Percentiles rank a stretch among this genome's conserved stretches.
Evolutionary conservation across 1,140 invertebrate genomes (phyloP).

Genomic region (Drosophila elegans): DNA sequence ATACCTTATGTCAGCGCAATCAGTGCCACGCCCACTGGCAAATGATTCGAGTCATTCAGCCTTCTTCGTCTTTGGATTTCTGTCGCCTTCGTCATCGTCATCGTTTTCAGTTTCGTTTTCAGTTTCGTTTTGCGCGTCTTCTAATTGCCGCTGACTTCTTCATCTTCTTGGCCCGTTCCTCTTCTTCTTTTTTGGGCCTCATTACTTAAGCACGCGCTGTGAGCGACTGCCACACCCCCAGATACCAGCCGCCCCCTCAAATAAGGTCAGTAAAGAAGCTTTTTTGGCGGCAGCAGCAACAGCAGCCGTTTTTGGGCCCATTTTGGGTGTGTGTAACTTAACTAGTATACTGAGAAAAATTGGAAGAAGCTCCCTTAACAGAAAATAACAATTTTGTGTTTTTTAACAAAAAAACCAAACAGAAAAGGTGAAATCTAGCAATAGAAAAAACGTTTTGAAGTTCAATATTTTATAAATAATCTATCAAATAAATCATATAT

Average conservation of each 20-base stretch:
- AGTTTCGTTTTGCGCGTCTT: conserved; percentile 44
- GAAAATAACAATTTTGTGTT: too few relatives aligned
- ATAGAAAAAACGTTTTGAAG: too few relatives aligned
- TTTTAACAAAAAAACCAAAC: background rate
- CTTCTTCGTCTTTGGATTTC: conserved; percentile 23
- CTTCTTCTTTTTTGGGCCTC: conserved; percentile 44
- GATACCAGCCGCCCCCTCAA: conserved; percentile 6
- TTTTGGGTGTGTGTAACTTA: conserved; percentile 24
- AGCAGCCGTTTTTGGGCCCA: conserved; percentile 16
- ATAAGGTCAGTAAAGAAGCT: conserved; percentile 45
- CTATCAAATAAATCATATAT: too few relatives aligned
- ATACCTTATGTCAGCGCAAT: conserved; percentile 56
- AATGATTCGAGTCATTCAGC: conserved; percentile 55
- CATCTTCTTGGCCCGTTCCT: conserved; percentile 6
- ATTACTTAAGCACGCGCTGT: conserved; percentile 75
- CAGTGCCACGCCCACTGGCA: conserved; percentile 38
- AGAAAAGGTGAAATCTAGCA: too few relatives aligned
- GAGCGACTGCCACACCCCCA: conserved; percentile 38
- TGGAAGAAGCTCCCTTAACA: too few relatives aligned
- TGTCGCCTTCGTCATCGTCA: conserved; percentile 33
- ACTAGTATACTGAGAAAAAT: background rate
- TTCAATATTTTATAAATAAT: too few relatives aligned
- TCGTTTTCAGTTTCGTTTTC: conserved; percentile 40
- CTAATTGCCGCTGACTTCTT: conserved; percentile 74
- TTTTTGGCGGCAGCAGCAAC: conserved; percentile 9